phyloP scores from a whole-genome alignment of 2,113 vertebrate species.

The Corythornis madagascariensis region DNA sequence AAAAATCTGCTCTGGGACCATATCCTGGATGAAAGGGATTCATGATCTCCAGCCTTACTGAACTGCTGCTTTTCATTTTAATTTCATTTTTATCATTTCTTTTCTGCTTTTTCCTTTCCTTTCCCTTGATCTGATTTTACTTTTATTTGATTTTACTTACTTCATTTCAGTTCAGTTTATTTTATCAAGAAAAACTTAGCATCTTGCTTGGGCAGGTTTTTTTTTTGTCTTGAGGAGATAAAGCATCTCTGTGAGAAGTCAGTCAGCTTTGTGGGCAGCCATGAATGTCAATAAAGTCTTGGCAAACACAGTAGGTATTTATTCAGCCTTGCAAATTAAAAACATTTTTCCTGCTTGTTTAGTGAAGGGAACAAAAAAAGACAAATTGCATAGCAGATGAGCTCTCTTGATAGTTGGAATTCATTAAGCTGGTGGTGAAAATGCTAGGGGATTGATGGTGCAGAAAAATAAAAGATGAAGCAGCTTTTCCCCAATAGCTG shows the following conservation, averaged over 20 bases:
- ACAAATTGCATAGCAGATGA: conserved; percentile 53
- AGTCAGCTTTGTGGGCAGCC: conserved; percentile 41
- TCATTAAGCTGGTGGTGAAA: conserved; percentile 62
- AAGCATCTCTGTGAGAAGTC: conserved; percentile 40
- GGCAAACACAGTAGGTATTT: conserved; percentile 51
- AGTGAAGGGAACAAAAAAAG: conserved; percentile 59
- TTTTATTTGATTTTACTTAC: not conserved
- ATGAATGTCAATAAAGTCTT: conserved; percentile 55
- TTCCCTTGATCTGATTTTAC: not conserved
- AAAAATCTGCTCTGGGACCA: not conserved
- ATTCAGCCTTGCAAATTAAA: conserved; percentile 69
- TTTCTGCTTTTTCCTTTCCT: not conserved
- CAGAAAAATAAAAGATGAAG: conserved; percentile 51
- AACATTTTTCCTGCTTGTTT: conserved; percentile 62
- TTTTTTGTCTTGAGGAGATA: not conserved
- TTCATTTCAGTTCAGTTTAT: not conserved
- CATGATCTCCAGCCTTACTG: not conserved
- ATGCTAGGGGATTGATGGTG: conserved; percentile 44
- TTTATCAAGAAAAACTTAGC: conserved; percentile 32
- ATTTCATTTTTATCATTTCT: not conserved
- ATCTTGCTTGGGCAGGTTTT: not conserved
- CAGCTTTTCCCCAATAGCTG: conserved; percentile 41
- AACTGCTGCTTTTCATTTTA: conserved; percentile 21
- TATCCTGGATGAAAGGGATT: not conserved
- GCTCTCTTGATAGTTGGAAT: conserved; percentile 61